A percentile compares a stretch with the other conserved stretches of the same genome.
These are phyloP conservation scores for Falco rusticolus DNA, from an alignment of 2,797 vertebrate genomes.

Conservation along the genomic window DNA sequence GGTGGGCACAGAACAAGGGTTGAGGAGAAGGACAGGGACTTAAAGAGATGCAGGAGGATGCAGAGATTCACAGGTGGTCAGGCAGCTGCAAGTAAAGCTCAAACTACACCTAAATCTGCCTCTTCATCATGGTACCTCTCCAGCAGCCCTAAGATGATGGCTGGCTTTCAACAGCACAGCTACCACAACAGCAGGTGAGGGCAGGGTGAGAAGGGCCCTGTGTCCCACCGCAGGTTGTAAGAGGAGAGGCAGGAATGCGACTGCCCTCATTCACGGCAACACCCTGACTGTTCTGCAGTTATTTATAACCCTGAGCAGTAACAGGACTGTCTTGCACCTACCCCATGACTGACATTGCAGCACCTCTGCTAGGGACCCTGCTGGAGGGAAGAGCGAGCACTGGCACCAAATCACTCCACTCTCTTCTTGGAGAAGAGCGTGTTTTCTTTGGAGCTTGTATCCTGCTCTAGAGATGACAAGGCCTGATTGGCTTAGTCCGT, in stretches of 20 bases:
- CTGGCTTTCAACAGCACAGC: neutral
- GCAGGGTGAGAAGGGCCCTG: neutral
- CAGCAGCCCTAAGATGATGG: neutral
- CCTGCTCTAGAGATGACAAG: neutral
- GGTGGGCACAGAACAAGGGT: neutral
- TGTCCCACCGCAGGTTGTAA: neutral
- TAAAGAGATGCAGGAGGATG: neutral
- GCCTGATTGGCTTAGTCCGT: slow-evolving; percentile 8
- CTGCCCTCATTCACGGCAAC: neutral
- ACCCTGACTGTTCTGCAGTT: neutral
- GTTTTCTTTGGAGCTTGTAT: neutral
- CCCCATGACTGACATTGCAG: neutral
- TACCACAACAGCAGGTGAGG: neutral
- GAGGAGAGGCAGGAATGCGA: neutral
- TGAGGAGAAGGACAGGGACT: neutral
- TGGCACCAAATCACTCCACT: neutral
- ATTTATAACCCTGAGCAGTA: neutral
- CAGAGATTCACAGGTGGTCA: neutral
- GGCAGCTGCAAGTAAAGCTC: neutral
- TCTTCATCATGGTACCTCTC: neutral
- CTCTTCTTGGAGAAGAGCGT: neutral
- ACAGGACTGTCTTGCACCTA: neutral
- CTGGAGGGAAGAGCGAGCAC: neutral
- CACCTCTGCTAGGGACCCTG: neutral
- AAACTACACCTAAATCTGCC: neutral